A percentile compares a stretch with the other conserved stretches of the same genome.
These are phyloP conservation scores for Indicator indicator DNA, from an alignment of 2,113 vertebrate species.

Conservation along the genomic window DNA sequence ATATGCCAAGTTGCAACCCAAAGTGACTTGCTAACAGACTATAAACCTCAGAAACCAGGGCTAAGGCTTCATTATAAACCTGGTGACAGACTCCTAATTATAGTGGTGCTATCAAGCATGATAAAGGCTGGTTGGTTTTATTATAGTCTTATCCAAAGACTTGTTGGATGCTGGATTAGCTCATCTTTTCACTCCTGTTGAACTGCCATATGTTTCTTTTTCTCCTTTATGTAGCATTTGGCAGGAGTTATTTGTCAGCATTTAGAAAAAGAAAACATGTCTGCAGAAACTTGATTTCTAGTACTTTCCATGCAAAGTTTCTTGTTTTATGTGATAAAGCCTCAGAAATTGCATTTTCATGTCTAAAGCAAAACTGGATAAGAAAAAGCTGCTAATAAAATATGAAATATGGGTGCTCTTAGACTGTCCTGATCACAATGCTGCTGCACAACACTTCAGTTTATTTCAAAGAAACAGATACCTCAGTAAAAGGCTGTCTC, in stretches of 20 bases:
- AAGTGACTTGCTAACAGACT: conserved; percentile 41
- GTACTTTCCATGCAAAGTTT: conserved; percentile 1
- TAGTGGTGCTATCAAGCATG: conserved; percentile 68
- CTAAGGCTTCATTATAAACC: conserved; percentile 55
- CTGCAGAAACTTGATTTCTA: conserved; percentile 41
- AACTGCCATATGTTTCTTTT: conserved; percentile 69
- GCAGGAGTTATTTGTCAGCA: conserved; percentile 65
- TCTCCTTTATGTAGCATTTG: conserved; percentile 60
- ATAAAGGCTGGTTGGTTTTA: conserved; percentile 66
- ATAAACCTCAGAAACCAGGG: conserved; percentile 54
- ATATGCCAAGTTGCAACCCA: conserved; percentile 18
- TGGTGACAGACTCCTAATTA: conserved; percentile 69
- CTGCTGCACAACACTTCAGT: background rate
- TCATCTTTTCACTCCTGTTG: conserved; percentile 68
- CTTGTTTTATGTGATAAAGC: background rate
- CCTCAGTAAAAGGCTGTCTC: conserved; percentile 7
- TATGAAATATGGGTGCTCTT: background rate
- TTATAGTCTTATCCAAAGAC: conserved; percentile 64
- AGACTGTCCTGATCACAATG: background rate
- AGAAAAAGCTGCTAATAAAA: background rate
- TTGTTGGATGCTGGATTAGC: conserved; percentile 66
- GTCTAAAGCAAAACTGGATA: background rate
- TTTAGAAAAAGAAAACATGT: conserved; percentile 51
- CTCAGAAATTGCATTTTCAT: background rate
- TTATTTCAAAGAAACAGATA: conserved; percentile 20